Percentiles rank a stretch among this genome's conserved stretches.
Evolutionary conservation across 2,888 invertebrate species (phyloP).

Genomic region (Agrypnus murinus): DNA sequence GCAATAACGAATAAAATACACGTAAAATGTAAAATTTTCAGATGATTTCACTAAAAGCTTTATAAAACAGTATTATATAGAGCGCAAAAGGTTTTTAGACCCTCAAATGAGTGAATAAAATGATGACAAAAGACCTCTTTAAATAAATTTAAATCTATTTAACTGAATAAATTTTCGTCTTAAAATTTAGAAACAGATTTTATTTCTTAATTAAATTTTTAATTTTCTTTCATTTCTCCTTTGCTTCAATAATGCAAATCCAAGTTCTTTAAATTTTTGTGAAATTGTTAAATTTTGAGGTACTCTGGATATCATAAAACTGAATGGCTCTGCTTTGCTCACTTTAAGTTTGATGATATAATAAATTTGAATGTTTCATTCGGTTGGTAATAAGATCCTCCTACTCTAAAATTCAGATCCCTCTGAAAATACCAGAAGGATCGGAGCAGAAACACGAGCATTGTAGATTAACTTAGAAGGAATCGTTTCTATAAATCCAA

Average conservation of each 20-base stretch:
- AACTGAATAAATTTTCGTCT: neutral
- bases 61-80: neutral
- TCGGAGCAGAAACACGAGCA: slow-evolving; percentile 14
- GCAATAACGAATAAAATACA: no score
- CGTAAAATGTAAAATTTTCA: no score
- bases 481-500: slow-evolving; percentile 28
- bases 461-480: slow-evolving; percentile 30
- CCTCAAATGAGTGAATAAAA: neutral
- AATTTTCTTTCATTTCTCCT: no score
- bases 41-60: neutral
- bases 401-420: slow-evolving; percentile 46
- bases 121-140: neutral
- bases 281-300: slow-evolving; percentile 34
- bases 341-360: slow-evolving; percentile 49
- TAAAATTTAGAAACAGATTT: neutral
- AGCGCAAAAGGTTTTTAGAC: neutral
- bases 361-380: slow-evolving; percentile 56
- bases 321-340: slow-evolving; percentile 43
- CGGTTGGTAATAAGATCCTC: slow-evolving; percentile 42
- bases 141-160: slow-evolving; percentile 2
- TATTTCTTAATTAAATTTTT: no score
- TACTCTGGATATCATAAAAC: slow-evolving; percentile 35
- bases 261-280: no score
- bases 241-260: no score
- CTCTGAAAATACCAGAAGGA: slow-evolving; percentile 23